Conservation (phyloP, 2,797 vertebrate species). For the Sitta carolinensis region DNA sequence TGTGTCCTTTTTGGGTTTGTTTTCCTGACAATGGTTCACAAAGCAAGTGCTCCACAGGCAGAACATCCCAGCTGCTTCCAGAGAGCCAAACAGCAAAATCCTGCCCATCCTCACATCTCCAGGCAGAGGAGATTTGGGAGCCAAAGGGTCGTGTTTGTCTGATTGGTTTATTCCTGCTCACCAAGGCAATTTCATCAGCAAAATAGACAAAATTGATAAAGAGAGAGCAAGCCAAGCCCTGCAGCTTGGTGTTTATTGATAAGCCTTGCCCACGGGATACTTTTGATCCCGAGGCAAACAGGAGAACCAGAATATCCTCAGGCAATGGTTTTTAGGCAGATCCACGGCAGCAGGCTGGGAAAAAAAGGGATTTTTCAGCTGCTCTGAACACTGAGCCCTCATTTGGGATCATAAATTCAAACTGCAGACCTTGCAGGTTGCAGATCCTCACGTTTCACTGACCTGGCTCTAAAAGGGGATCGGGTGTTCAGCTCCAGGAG, state of each 20-base stretch:
- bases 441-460: not conserved
- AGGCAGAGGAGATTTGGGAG: not conserved
- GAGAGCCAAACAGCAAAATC: not conserved
- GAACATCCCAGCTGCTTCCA: not conserved
- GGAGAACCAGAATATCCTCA: not conserved
- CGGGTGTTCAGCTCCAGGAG: not conserved
- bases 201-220: conserved; percentile 43
- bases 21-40: no score
- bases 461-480: not conserved
- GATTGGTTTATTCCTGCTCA: conserved; percentile 46
- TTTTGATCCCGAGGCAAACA: not conserved
- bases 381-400: not conserved
- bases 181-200: conserved; percentile 40
- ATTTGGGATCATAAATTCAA: not conserved
- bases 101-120: not conserved
- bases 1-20: no score
- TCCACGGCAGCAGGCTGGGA: not conserved
- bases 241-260: conserved; percentile 7
- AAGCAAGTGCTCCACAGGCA: not conserved
- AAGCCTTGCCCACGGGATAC: not conserved
- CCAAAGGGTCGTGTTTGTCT: conserved; percentile 41
- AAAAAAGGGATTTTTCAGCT: not conserved
- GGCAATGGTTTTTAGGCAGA: not conserved
- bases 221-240: conserved; percentile 4
- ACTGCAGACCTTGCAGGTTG: not conserved